Evolutionary conservation across 2,797 vertebrate genomes (phyloP).

Genomic region (Strix occidentalis): DNA sequence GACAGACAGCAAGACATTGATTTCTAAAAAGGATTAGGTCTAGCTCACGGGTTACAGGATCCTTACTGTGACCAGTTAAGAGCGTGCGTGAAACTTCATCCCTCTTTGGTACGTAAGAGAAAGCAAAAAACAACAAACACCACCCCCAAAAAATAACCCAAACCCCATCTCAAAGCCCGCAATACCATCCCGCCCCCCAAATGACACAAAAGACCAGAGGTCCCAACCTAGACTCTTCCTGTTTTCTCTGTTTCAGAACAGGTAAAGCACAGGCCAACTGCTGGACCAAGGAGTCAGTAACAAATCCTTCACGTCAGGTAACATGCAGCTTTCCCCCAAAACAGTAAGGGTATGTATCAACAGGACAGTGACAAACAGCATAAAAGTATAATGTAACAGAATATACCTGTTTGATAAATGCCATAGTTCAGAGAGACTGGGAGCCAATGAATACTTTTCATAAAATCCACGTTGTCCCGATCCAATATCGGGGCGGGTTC

Average conservation of each 20-base stretch:
- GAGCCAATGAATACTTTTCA: constrained; percentile 86
- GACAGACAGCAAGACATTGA: not conserved
- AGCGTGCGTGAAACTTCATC: not conserved
- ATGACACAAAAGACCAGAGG: accelerated
- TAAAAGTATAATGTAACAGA: not conserved
- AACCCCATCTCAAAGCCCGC: not conserved
- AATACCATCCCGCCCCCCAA: too few species aligned
- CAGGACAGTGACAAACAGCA: not conserved
- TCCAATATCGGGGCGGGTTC: too few species aligned
- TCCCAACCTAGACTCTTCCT: not conserved
- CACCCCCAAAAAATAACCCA: not conserved
- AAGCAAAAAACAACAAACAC: not conserved
- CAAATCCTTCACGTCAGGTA: accelerated
- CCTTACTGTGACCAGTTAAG: not conserved
- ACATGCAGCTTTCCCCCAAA: not conserved
- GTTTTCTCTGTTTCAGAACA: not conserved
- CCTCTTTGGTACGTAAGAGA: not conserved
- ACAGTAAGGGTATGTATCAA: accelerated
- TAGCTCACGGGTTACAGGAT: not conserved
- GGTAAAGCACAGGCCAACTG: too few species aligned
- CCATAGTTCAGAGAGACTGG: constrained; percentile 85
- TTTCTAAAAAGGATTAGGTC: not conserved
- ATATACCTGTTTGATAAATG: constrained; percentile 84
- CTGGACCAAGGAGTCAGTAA: too few species aligned
- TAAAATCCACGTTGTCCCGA: constrained; percentile 75